Conservation (phyloP, 2,113 vertebrate species). For the Coracopsis vasa region DNA sequence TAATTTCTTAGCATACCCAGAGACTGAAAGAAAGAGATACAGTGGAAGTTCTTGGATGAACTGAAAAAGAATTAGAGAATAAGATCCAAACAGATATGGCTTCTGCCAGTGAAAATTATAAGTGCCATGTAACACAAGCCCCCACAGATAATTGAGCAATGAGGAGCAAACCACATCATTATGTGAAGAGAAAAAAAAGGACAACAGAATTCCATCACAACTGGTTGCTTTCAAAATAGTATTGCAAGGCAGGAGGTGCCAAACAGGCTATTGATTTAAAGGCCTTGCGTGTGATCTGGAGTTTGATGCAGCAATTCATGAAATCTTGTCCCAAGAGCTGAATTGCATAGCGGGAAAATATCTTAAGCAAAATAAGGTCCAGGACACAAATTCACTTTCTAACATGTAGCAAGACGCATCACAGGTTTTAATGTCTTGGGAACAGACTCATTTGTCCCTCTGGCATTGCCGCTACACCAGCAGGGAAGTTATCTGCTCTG, state of each 20-base stretch:
- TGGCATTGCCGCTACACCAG: not conserved
- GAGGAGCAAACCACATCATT: not conserved
- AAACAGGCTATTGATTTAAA: not conserved
- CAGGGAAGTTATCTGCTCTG: not conserved
- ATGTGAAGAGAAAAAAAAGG: not conserved
- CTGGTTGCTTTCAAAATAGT: not conserved
- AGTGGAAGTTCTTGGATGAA: not conserved
- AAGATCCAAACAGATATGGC: not conserved
- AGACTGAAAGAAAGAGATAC: not conserved
- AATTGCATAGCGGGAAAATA: not conserved
- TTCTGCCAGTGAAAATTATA: not conserved
- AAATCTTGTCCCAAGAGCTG: not conserved
- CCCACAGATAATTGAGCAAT: not conserved
- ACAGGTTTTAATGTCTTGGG: not conserved
- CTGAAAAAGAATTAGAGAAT: not conserved
- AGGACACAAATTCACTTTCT: not conserved
- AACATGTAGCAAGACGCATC: accelerated
- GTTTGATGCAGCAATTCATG: not conserved
- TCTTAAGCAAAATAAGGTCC: not conserved
- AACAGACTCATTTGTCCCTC: not conserved
- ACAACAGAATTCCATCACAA: not conserved
- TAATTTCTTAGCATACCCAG: not conserved
- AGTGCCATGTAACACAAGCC: not conserved
- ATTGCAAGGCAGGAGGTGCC: not conserved
- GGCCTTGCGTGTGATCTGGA: not conserved